These are phyloP conservation scores for Leiothrix lutea DNA, from an alignment of 2,113 vertebrate species.

Conservation along the genomic window DNA sequence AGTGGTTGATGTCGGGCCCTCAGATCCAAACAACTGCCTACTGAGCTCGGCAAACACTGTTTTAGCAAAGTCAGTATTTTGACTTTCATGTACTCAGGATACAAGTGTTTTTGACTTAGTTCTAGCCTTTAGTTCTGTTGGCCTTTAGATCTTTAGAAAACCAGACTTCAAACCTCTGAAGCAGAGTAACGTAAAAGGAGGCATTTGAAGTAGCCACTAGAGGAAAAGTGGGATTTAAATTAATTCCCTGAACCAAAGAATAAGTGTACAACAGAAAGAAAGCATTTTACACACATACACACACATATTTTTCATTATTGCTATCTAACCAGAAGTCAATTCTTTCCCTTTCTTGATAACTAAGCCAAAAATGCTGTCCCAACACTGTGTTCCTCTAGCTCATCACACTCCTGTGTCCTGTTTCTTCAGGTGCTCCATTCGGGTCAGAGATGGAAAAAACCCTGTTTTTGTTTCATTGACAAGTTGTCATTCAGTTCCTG, in stretches of 20 bases:
- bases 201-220: neutral
- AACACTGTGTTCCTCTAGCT: neutral
- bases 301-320: neutral
- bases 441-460: neutral
- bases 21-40: neutral
- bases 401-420: neutral
- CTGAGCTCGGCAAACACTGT: accelerated
- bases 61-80: neutral
- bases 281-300: neutral
- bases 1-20: neutral
- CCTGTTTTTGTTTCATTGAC: neutral
- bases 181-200: neutral
- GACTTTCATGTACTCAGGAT: neutral
- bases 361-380: neutral
- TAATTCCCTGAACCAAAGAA: neutral
- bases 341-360: neutral
- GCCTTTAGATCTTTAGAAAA: neutral
- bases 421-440: neutral
- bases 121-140: neutral
- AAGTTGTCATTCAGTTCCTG: neutral
- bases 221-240: neutral
- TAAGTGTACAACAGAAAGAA: neutral
- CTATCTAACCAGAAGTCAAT: neutral
- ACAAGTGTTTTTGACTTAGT: neutral
- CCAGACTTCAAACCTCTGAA: neutral